These are phyloP conservation scores for Drosophila quinaria DNA, from an alignment of 2,888 invertebrate genomes.

Conservation along the genomic window DNA sequence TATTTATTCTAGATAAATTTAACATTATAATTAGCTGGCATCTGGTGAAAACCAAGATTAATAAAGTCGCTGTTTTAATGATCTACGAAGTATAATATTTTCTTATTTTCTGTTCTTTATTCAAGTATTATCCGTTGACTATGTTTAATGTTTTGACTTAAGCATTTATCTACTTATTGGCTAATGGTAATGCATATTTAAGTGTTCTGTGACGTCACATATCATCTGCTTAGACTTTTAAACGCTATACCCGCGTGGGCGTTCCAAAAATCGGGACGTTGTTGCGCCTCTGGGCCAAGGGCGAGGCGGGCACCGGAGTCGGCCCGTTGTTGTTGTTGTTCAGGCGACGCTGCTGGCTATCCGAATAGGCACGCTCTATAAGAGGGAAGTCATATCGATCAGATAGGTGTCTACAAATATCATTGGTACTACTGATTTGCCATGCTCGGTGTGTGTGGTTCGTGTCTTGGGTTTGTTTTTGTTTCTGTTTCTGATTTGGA, in stretches of 20 bases:
- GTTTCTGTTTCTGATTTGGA: conserved; percentile 19
- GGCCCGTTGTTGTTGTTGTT: conserved; percentile 73
- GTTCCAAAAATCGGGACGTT: conserved; percentile 83
- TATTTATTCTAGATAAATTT: conserved; percentile 20
- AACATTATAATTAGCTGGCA: conserved; percentile 35
- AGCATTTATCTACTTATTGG: conserved; percentile 50
- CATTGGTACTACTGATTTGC: conserved; percentile 47
- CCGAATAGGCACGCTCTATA: conserved; percentile 88
- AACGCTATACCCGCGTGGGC: conserved; percentile 85
- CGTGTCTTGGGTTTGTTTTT: conserved; percentile 25
- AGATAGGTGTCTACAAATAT: conserved; percentile 40
- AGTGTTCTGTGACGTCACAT: conserved; percentile 43
- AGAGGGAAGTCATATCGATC: conserved; percentile 39
- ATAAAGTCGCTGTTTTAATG: conserved; percentile 38
- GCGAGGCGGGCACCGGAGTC: conserved; percentile 70
- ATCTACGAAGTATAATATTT: conserved; percentile 25
- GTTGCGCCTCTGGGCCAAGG: conserved; percentile 78
- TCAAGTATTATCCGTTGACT: conserved; percentile 52
- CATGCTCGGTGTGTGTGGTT: conserved; percentile 50
- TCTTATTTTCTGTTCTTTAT: conserved; percentile 36
- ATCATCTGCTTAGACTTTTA: conserved; percentile 78
- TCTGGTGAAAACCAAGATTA: conserved; percentile 20
- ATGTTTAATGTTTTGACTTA: conserved; percentile 49
- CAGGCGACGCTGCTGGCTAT: conserved; percentile 86
- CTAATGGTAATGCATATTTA: conserved; percentile 68